Evolutionary conservation across 2,797 vertebrate genomes (phyloP), one percentile per base, ranked within the genome.

Genomic region (Periparus ater): DNA sequence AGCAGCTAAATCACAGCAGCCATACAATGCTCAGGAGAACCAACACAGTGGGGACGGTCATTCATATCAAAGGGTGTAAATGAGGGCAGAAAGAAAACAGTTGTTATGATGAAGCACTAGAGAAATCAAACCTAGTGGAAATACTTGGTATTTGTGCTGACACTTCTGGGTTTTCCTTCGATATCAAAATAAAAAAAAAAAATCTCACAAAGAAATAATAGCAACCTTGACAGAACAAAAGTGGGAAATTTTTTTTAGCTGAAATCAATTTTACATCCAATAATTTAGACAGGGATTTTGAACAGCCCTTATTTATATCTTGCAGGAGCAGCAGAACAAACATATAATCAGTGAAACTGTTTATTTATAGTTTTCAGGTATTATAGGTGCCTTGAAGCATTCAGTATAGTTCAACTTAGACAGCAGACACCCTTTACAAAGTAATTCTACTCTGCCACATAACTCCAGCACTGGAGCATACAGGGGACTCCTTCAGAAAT

Each of bases 311-410:
- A 48, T 88, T 94, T 96, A 96, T 96, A 85, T 92, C 85, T 94
- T 94, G 50, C 75, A 88, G 47, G 48, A 86, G 58, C 38, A 68
- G 57, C 83, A 66, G 38, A 91, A 75, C 44, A 95, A 96, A 93
- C 29, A 17, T 95, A 79, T 96, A 78, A 93, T 91, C 96, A 97
- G 67, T 58, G 80, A 96, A 96, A 78, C 53, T 57, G 60, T 95
- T 96, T 97, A 92, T 93, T 95, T 96, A 5, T 61, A n/a, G 47
- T 93, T 94, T 93, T 96, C 90, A 97, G 79, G 45, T 93, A 83
- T 51, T 91, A 34, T 54, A 71, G 93, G 17, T 91, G 58, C n/a
- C 67, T 94, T 93, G 38, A 58, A 66, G 34, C 72, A 23, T 95
- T 89, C 57, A 61, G 21, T 66, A 51, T 74, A 94, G 76, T 96